These are phyloP conservation scores for Halcyon badia DNA, from an alignment of 2,797 vertebrate species.

Conservation along the genomic window DNA sequence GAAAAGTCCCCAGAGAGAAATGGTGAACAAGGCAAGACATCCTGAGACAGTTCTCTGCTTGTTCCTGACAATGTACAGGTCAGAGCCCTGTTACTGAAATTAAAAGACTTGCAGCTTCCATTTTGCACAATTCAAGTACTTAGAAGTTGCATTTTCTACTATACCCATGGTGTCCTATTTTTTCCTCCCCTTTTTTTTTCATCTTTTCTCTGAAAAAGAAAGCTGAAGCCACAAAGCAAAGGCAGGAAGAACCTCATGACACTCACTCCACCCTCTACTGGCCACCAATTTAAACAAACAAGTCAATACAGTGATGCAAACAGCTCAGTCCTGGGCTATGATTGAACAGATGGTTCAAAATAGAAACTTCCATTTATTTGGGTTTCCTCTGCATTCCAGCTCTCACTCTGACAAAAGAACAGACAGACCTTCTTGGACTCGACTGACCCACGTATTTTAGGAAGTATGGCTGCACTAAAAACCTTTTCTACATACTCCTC, in stretches of 20 bases:
- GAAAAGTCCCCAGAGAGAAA: neutral
- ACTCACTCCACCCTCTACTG: neutral
- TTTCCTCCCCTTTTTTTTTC: rapidly evolving
- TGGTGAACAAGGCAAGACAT: rapidly evolving
- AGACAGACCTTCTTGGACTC: neutral
- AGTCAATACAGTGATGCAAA: neutral
- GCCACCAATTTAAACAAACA: neutral
- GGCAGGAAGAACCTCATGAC: neutral
- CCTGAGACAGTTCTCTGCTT: neutral
- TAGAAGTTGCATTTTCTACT: neutral
- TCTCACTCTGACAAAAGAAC: neutral
- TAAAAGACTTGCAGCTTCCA: neutral
- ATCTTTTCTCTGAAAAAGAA: neutral
- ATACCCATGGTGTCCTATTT: rapidly evolving
- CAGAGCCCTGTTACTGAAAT: neutral
- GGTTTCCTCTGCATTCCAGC: neutral
- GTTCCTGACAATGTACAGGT: rapidly evolving
- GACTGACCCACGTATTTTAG: rapidly evolving
- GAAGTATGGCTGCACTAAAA: neutral
- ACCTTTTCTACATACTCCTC: neutral
- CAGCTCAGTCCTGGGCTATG: neutral
- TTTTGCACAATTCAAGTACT: neutral
- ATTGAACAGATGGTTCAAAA: neutral
- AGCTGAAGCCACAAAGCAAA: neutral
- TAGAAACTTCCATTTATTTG: neutral